A percentile compares a stretch with the other conserved stretches of the same genome.
Conservation (phyloP, 2,113 vertebrate species). For the Pelusios castaneus region DNA sequence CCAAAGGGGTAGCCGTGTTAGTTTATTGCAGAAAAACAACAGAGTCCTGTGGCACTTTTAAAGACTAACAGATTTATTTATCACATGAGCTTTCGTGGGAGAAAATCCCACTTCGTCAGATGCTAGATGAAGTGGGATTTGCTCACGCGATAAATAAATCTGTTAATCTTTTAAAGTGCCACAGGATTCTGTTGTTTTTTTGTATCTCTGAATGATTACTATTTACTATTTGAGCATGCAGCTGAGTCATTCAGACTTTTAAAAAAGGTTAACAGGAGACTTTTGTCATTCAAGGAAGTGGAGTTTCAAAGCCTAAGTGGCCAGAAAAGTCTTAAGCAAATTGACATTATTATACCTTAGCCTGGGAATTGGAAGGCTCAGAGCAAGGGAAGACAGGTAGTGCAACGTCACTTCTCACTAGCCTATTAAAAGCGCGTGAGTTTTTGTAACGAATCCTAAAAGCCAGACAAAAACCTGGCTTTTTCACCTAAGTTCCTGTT, state of each 20-base stretch:
- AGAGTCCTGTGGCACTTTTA: no score
- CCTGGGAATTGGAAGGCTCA: background rate
- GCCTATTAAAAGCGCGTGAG: background rate
- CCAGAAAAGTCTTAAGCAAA: background rate
- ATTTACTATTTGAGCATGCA: background rate
- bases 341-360: background rate
- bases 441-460: slow-evolving; percentile 1
- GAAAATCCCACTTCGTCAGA: no score
- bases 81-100: no score
- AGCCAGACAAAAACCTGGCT: background rate
- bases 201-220: no score
- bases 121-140: no score
- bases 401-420: background rate
- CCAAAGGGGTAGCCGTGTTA: no score
- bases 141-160: no score
- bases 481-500: background rate
- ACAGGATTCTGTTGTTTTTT: no score
- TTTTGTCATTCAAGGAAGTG: background rate
- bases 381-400: background rate
- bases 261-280: background rate
- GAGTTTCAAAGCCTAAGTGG: background rate
- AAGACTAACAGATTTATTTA: no score
- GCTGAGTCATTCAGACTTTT: background rate
- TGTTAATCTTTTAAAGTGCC: no score
- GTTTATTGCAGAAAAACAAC: no score